These are phyloP conservation scores for Lepilemur septentrionalis DNA, from an alignment of 2,797 vertebrate genomes.

Conservation along the genomic window DNA sequence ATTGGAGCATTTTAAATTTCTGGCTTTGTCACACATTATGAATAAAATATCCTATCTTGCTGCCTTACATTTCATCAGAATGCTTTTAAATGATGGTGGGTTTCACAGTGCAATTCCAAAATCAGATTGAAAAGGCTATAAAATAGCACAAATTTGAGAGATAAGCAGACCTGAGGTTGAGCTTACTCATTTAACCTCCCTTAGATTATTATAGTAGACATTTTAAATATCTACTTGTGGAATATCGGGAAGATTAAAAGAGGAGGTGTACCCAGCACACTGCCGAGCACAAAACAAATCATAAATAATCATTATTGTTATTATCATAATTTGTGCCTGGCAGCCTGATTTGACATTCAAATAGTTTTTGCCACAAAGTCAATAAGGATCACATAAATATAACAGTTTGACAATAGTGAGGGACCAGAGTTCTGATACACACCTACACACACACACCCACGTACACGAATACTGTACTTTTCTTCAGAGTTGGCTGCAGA, in stretches of 20 bases:
- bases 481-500: background rate
- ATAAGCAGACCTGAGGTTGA: background rate
- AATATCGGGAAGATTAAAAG: background rate
- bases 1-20: background rate
- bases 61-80: slow-evolving; percentile 12
- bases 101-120: slow-evolving; percentile 49
- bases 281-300: slow-evolving; percentile 39
- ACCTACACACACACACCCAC: background rate
- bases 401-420: slow-evolving; percentile 1
- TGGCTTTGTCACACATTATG: background rate
- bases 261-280: background rate
- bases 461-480: background rate
- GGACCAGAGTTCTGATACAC: background rate
- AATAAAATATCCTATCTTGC: slow-evolving; percentile 61
- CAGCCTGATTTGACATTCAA: slow-evolving; percentile 19
- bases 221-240: slow-evolving; percentile 38
- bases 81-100: slow-evolving; percentile 42
- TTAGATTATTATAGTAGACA: slow-evolving; percentile 6
- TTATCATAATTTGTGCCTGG: slow-evolving; percentile 9
- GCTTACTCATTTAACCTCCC: slow-evolving; percentile 20
- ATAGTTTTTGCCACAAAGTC: background rate
- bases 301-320: slow-evolving; percentile 35
- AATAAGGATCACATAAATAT: background rate
- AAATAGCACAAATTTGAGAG: slow-evolving; percentile 46
- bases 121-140: background rate